Conservation (phyloP, 30 jellyfish, hydroid and myxozoan genomes). For the Turritopsis rubra region DNA sequence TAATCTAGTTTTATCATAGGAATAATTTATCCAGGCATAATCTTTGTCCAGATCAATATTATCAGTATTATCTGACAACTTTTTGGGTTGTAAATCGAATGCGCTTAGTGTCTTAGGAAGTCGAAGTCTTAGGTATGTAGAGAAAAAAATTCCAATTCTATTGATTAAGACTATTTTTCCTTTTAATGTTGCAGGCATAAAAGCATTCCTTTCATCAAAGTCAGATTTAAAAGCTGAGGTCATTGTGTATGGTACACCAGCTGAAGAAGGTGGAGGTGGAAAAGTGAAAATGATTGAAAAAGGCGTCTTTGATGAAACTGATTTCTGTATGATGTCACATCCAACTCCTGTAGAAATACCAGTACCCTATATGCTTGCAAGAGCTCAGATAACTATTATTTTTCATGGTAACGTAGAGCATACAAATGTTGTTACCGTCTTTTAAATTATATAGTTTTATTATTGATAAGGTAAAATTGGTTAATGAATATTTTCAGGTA, state of each 20-base stretch:
- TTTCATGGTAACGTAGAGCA: slow-evolving; percentile 40
- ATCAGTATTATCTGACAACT: not conserved
- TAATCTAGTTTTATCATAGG: no score
- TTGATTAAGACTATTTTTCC: not conserved
- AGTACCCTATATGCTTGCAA: slow-evolving; percentile 29
- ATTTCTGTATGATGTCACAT: slow-evolving; percentile 96
- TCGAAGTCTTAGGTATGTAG: not conserved
- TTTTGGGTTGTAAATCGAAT: no score
- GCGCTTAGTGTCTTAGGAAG: not conserved
- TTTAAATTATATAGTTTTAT: no score
- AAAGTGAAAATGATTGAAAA: slow-evolving; percentile 63
- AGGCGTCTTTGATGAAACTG: slow-evolving; percentile 80
- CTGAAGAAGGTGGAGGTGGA: slow-evolving; percentile 99
- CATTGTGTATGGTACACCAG: slow-evolving; percentile 94
- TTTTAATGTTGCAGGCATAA: slow-evolving; percentile 42
- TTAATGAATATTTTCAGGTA: no score
- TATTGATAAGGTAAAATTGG: no score
- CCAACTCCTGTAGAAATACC: slow-evolving; percentile 71
- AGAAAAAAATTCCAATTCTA: not conserved
- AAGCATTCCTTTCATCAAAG: slow-evolving; percentile 46
- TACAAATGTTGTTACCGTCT: not conserved
- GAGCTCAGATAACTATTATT: slow-evolving; percentile 28
- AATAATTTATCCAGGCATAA: no score
- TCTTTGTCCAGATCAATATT: not conserved
- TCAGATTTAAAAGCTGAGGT: slow-evolving; percentile 64